Base-by-base conservation (phyloP, 2,797 vertebrate genomes). In the Hypotaenidia philippensis region DNA sequence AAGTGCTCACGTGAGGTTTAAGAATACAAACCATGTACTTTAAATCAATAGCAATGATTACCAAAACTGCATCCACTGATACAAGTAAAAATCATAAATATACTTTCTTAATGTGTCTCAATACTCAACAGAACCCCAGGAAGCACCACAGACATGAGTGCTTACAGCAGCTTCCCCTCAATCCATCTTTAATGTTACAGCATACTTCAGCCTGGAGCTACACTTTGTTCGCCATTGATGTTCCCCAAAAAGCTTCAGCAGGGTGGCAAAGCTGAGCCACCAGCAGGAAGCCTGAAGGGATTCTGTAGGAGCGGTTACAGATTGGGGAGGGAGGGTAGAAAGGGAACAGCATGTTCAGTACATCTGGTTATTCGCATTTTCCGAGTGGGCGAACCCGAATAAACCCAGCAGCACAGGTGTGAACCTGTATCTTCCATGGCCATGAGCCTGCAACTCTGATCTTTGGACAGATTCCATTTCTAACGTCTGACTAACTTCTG, bases 1-100 rank as follows among this genome's bases (percentile, higher is more conserved):
- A 93, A 91, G 40, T 50, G 74, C 56, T 93, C 87, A 49, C 26
- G 49, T 7, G 19, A 86, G 44, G 59, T 65, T 79, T 83, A 86
- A 59, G 65, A 75, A 44, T 31, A 83, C 8, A 31, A 89, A 95
- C 1, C 1, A 23, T 1, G 15, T 63, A 81, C 34, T 91, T 84
- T 23, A 87, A 74, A 83, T 36, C 72, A 72, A 72, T 0, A 86
- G 59, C 41, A 86, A 47, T 47, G 77, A 50, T 5, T 49, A 94
- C 29, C n/a, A 83, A 74, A 92, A 71, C 50, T 10, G 27, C 68
- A 77, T 66, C 44, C 32, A 66, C 5, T 0, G 0, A 34, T 23
- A 83, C 5, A 53, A 36, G 34, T 56, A 72, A 83, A 87, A 90
- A 36, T 29, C 13, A 56, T 20, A 89, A 71, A 86, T 34, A 68